phyloP scores from a whole-genome alignment of 35 echinoderm and acorn worm species.

The Amphiura filiformis region DNA sequence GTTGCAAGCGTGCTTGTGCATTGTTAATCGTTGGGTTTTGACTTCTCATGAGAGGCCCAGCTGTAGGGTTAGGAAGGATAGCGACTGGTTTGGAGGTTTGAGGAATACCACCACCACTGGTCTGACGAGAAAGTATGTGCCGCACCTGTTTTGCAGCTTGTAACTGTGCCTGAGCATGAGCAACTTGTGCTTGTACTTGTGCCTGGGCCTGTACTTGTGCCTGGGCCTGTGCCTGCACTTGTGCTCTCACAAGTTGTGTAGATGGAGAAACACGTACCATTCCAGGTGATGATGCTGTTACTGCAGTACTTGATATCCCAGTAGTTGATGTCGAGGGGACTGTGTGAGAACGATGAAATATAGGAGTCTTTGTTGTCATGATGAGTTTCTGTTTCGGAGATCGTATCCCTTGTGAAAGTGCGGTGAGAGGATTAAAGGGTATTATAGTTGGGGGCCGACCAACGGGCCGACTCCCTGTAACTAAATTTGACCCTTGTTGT shows the following conservation, averaged over 20 bases:
- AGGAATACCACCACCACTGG: not conserved
- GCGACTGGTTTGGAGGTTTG: not conserved
- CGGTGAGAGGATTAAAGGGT: not conserved
- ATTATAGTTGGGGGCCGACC: not conserved
- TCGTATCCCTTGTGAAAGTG: not conserved
- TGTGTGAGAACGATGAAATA: slow-evolving; percentile 45
- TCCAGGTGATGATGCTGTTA: slow-evolving; percentile 13
- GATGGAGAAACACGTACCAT: slow-evolving; percentile 12
- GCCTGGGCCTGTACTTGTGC: not conserved
- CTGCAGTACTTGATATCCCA: not conserved
- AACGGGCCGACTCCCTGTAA: not conserved
- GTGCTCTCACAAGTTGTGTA: not conserved
- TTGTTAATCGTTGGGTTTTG: not conserved
- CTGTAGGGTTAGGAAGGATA: not conserved
- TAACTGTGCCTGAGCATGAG: not conserved
- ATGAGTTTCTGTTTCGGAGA: slow-evolving; percentile 37
- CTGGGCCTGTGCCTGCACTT: not conserved
- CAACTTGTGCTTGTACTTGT: not conserved
- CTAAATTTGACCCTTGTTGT: not conserved
- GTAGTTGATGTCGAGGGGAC: slow-evolving; percentile 16
- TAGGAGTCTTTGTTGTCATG: slow-evolving; percentile 52
- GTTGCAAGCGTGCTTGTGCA: not conserved
- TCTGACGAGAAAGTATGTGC: not conserved
- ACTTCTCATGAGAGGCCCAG: not conserved
- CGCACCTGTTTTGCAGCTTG: too few species aligned